Base-by-base conservation (phyloP, 2,113 vertebrate genomes). In the Actenoides lindsayi region DNA sequence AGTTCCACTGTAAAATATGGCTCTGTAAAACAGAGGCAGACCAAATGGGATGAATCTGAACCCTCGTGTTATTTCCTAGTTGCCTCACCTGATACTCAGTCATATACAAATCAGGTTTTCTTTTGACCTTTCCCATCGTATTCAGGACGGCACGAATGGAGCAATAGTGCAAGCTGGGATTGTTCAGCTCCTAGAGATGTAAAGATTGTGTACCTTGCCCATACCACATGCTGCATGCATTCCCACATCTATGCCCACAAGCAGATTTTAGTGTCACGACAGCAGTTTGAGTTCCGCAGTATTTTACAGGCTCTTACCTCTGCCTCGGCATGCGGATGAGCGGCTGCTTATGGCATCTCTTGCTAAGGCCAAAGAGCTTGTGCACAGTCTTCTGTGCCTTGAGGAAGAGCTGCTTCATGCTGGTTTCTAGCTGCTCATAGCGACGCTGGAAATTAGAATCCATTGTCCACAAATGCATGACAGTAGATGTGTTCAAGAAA, bases 311-410 rank as follows among this genome's bases (percentile, higher is more conserved):
- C 4, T 83, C 98, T 99, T 98, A 99, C 99, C 99, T 98, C 96
- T 99, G 98, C 89, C 98, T 97, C 2, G 99, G 99, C 75, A 99
- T 97, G 92, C 97, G 98, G 96, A 99, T 98, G 90, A 99, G 98
- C 1, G 99, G 99, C 91, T 99, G 99, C 31, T 98, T 98, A 91
- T 99, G 99, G 88, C 99, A 99, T 81, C 99, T 98, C 97, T 99
- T 99, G 94, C 99, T 99, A 59, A 99, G 99, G 92, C 99, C 99
- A 89, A 99, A 99, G 96, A 99, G 99, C 94, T 99, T 99, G 97
- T 99, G 99, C 80, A 99, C 98, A 65, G 99, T 99, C 96, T 98
- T 98, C 96, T 99, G 98, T 8, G 99, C 99, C 96, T 99, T 99
- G 68, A 97, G 98, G 95, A 98, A 99, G 41, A 99, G 98, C 19